Percentiles rank a stretch among this genome's conserved stretches.
Conservation (phyloP, 2,888 invertebrate genomes). For the Tridacna crocea region DNA sequence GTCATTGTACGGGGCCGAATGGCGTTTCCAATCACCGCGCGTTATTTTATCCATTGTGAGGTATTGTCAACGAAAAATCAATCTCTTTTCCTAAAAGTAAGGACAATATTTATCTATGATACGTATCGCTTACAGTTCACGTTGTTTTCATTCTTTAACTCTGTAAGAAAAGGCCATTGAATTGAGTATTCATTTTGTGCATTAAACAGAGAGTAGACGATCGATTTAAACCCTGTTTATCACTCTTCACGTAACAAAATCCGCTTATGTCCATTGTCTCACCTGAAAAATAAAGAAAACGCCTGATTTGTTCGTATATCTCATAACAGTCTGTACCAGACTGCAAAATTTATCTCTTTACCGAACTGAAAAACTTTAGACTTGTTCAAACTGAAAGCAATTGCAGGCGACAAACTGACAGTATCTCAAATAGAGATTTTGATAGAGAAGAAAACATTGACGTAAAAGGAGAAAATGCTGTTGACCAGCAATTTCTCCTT, state of each 20-base stretch:
- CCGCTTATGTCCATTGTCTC: background rate
- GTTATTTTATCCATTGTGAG: constrained; percentile 56
- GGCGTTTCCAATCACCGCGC: constrained; percentile 62
- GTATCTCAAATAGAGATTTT: too few species aligned
- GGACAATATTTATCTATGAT: constrained; percentile 36
- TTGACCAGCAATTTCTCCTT: too few species aligned
- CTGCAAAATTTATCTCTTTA: too few species aligned
- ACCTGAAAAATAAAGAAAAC: background rate
- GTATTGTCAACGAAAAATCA: constrained; percentile 47
- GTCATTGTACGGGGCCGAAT: constrained; percentile 57
- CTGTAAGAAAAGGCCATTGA: constrained; percentile 9
- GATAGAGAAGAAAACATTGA: too few species aligned
- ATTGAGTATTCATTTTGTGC: constrained; percentile 10
- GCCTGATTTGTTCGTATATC: too few species aligned
- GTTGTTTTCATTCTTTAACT: constrained; percentile 5
- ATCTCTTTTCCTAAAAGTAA: constrained; percentile 21
- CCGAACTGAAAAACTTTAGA: too few species aligned
- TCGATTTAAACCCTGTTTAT: background rate
- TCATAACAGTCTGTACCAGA: too few species aligned
- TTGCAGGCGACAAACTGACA: too few species aligned
- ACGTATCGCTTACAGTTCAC: constrained; percentile 41
- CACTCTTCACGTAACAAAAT: background rate
- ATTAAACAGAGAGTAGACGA: constrained; percentile 6
- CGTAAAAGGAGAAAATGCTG: too few species aligned
- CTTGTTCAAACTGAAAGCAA: too few species aligned